Base-by-base conservation (phyloP, 2,113 vertebrate genomes). In the Pelodiscus sinensis region DNA sequence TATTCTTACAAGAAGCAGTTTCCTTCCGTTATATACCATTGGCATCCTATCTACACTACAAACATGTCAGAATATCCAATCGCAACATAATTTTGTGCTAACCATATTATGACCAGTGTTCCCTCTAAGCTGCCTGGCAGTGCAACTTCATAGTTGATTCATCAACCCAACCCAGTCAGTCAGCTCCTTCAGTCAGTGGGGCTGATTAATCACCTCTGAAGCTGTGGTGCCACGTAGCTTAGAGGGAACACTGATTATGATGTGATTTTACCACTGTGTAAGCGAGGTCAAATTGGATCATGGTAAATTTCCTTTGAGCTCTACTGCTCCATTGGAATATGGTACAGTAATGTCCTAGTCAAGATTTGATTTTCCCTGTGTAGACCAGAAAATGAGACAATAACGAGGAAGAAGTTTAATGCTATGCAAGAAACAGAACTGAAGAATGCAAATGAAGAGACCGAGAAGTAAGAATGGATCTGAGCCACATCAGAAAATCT, bases 391-490 rank as follows among this genome's bases (percentile, higher is more conserved):
- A 92, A 10, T 6, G 22, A 55, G 9, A 24, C 83, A 96, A 83
- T 57, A 29, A 88, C 88, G 91, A 94, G 89, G 78, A 96, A 95
- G 51, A 85, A 87, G 82, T 84, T 94, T 94, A 91, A 85, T 8
- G 11, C 62, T 29, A 60, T 77, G 68, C 79, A 89, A 87, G 87
- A 92, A 93, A 96, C 79, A 90, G 89, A 96, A 95, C 3, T 9
- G 89, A 81, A 13, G n/a, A 22, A 44, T 18, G 8, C 25, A n/a
- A 58, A 58, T 27, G 3, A 14, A 9, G 24, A 87, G 15, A 18
- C 4, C 25, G 71, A 75, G 12, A 75, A n/a, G 31, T 31, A n/a
- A 38, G 38, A 75, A 75, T 50, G 12, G 38, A 75, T 50, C 35
- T 44, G 9, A 44, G 73, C 16, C 21, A 75, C 35, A 35, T 24